phyloP scores from a whole-genome alignment of 2,113 vertebrate genomes.

The Strix aluco region DNA sequence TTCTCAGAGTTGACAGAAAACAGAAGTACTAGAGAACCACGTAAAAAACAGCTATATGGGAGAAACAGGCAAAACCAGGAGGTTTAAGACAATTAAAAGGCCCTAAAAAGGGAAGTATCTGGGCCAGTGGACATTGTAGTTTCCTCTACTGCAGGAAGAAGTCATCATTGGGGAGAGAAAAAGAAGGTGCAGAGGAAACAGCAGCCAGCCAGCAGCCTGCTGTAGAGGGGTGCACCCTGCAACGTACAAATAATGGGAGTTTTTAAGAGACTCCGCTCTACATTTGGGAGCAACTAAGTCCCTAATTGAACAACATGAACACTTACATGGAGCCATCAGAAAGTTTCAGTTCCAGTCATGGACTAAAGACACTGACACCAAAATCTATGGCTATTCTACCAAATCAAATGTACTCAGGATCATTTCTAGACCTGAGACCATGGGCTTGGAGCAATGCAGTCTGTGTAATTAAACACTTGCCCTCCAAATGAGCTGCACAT shows the following conservation, averaged over 20 bases:
- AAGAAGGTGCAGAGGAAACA: not conserved
- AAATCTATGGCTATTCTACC: not conserved
- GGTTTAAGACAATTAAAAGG: not conserved
- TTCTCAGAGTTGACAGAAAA: not conserved
- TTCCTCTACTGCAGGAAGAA: not conserved
- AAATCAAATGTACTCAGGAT: not conserved
- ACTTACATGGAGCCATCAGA: not conserved
- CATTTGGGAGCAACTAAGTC: not conserved
- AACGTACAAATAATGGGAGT: not conserved
- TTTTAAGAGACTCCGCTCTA: not conserved
- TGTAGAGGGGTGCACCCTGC: not conserved
- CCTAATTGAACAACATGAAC: not conserved
- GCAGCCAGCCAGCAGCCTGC: not conserved
- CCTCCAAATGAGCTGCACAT: not conserved
- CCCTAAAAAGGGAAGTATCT: not conserved
- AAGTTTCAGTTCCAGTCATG: not conserved
- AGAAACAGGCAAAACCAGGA: not conserved
- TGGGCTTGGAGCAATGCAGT: not conserved
- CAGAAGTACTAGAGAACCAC: not conserved
- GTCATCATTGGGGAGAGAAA: not conserved
- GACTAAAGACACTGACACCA: not conserved
- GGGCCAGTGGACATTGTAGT: rapidly evolving
- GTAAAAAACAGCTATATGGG: rapidly evolving
- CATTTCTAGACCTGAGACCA: not conserved
- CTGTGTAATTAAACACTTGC: rapidly evolving